Conservation (phyloP, 1,140 invertebrate genomes). For the Papilio glaucus region DNA sequence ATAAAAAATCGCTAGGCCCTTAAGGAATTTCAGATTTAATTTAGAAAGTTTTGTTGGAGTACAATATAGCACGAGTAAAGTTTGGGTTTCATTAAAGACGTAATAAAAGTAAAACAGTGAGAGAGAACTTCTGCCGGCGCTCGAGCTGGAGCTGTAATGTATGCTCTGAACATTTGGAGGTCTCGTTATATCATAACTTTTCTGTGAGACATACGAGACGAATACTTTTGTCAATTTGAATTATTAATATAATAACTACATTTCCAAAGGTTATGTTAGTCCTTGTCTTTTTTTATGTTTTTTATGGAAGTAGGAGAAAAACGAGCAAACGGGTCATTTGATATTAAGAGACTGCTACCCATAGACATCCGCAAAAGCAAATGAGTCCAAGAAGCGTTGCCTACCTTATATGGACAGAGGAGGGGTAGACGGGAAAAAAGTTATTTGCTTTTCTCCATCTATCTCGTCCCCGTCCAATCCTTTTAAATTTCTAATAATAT, state of each 20-base stretch:
- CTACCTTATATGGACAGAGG: too few relatives aligned
- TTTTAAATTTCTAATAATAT: too few relatives aligned
- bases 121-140: not conserved
- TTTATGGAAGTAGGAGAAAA: too few relatives aligned
- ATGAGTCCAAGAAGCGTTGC: too few relatives aligned
- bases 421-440: too few relatives aligned
- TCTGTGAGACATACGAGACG: not conserved
- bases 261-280: too few relatives aligned
- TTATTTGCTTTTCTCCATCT: too few relatives aligned
- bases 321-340: too few relatives aligned
- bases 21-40: constrained; percentile 21
- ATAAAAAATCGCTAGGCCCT: not conserved
- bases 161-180: constrained; percentile 5
- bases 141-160: constrained; percentile 9
- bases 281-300: too few relatives aligned
- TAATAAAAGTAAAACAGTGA: constrained; percentile 21
- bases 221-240: not conserved
- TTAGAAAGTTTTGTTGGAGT: constrained; percentile 6
- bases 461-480: too few relatives aligned
- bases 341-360: too few relatives aligned
- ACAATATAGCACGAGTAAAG: constrained; percentile 21
- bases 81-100: constrained; percentile 18
- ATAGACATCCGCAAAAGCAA: too few relatives aligned
- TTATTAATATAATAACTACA: not conserved
- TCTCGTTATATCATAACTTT: constrained; percentile 19